A percentile compares a stretch with the other conserved stretches of the same genome.
These are phyloP conservation scores for Dugesia japonica DNA, from an alignment of 2,888 invertebrate genomes.

Conservation along the genomic window DNA sequence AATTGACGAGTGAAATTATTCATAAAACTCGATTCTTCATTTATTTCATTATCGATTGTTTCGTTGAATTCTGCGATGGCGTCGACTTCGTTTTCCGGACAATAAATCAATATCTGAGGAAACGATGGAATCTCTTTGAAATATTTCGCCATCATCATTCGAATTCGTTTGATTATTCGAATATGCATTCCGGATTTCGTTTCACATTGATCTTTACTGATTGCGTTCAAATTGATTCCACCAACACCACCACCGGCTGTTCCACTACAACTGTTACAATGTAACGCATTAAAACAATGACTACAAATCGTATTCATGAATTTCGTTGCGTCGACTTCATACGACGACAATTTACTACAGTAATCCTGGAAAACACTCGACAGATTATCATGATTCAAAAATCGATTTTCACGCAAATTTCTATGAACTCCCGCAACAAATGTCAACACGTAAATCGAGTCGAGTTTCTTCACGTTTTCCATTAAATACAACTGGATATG, in stretches of 20 bases:
- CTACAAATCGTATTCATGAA: conserved; percentile 52
- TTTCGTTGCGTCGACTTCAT: conserved; percentile 58
- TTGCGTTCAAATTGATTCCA: not conserved
- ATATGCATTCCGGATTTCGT: conserved; percentile 20
- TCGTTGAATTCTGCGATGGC: not conserved
- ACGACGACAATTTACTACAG: conserved; percentile 55
- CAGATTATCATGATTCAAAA: conserved; percentile 55
- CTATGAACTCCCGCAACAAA: conserved; percentile 47
- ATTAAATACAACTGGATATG: not conserved
- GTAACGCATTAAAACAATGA: conserved; percentile 41
- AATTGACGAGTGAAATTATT: conserved; percentile 16
- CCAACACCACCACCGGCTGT: not conserved
- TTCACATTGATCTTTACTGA: conserved; percentile 23
- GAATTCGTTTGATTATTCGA: conserved; percentile 3
- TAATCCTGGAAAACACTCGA: conserved; percentile 57
- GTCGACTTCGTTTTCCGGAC: conserved; percentile 2
- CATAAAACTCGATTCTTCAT: not conserved
- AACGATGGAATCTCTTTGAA: conserved; percentile 26
- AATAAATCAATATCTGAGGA: conserved; percentile 3
- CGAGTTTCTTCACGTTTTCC: not conserved
- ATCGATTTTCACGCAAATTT: conserved; percentile 54
- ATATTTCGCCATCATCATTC: conserved; percentile 21
- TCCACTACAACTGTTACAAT: conserved; percentile 17
- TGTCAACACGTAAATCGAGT: not conserved
- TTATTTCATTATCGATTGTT: not conserved